These are phyloP conservation scores for Drosophila albomicans DNA, from an alignment of 1,140 invertebrate species.

Conservation along the genomic window DNA sequence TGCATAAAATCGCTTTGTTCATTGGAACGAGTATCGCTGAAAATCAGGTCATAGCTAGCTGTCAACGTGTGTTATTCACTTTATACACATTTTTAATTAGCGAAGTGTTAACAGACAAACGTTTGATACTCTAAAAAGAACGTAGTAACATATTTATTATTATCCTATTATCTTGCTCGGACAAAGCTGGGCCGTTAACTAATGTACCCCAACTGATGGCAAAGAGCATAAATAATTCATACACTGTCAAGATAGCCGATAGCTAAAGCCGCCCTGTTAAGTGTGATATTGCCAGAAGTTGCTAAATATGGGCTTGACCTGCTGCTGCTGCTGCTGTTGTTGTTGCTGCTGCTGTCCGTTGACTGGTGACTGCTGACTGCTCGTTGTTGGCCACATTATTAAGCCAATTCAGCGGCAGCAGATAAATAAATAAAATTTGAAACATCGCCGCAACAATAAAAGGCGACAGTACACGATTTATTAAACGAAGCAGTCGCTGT, in stretches of 20 bases:
- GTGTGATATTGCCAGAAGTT: slow-evolving; percentile 75
- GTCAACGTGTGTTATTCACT: slow-evolving; percentile 5
- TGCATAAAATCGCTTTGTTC: slow-evolving; percentile 32
- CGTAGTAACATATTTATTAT: no score
- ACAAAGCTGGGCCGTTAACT: slow-evolving; percentile 1
- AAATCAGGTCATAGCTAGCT: slow-evolving; percentile 25
- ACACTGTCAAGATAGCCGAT: slow-evolving; percentile 70
- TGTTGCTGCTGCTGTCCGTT: slow-evolving; percentile 38
- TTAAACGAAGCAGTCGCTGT: slow-evolving; percentile 61
- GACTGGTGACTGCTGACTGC: slow-evolving; percentile 24
- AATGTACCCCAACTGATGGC: slow-evolving; percentile 5
- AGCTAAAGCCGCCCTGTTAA: slow-evolving; percentile 65
- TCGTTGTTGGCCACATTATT: slow-evolving; percentile 73
- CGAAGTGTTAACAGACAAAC: no score
- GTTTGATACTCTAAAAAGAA: no score
- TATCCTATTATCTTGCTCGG: neutral
- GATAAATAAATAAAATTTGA: slow-evolving; percentile 84
- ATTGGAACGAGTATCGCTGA: neutral
- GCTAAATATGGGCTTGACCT: slow-evolving; percentile 79
- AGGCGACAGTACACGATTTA: slow-evolving; percentile 83
- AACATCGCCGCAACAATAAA: slow-evolving; percentile 83
- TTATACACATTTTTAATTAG: no score
- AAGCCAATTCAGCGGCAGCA: slow-evolving; percentile 80
- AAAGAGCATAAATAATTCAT: slow-evolving; percentile 66
- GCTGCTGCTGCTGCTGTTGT: slow-evolving; percentile 27